A percentile compares a stretch with the other conserved stretches of the same genome.
phyloP scores from a whole-genome alignment of 2,888 invertebrate genomes.

The Camptogramma bilineatum region DNA sequence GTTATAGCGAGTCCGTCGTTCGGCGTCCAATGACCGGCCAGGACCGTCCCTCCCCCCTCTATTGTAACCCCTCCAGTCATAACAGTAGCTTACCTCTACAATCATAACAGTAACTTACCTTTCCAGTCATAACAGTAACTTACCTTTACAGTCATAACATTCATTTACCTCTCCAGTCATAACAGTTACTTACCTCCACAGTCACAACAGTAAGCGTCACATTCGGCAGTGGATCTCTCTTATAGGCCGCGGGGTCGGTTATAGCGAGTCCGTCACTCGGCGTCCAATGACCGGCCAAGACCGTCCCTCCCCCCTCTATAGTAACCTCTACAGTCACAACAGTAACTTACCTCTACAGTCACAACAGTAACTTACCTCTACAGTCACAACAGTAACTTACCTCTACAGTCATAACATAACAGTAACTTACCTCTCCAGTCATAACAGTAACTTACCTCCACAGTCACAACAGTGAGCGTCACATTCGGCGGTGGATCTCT shows the following conservation, averaged over 20 bases:
- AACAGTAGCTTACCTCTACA: too few species aligned
- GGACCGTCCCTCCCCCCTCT: too few species aligned
- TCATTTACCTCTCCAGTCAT: too few species aligned
- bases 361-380: background rate
- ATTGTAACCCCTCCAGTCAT: too few species aligned
- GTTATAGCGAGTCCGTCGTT: constrained; percentile 91
- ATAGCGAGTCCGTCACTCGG: constrained; percentile 91
- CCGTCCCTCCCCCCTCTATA: constrained; percentile 81
- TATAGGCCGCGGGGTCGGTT: constrained; percentile 94
- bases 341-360: too few species aligned
- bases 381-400: background rate
- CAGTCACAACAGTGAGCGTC: constrained; percentile 95
- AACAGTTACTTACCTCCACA: constrained; percentile 89
- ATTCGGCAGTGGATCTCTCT: constrained; percentile 92
- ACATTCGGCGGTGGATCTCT: constrained; percentile 93
- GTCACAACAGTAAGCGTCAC: constrained; percentile 96
- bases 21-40: constrained; percentile 93
- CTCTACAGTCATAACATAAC: background rate
- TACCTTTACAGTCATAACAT: too few species aligned
- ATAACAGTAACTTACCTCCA: constrained; percentile 87
- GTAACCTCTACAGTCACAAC: too few species aligned
- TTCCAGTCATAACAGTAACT: too few species aligned
- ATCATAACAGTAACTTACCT: too few species aligned
- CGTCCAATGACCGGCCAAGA: constrained; percentile 94
- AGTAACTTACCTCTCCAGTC: background rate